Percentiles rank a stretch among this genome's conserved stretches.
Evolutionary conservation across 1,140 invertebrate genomes (phyloP).

Genomic region (Zaprionus kolodkinae): DNA sequence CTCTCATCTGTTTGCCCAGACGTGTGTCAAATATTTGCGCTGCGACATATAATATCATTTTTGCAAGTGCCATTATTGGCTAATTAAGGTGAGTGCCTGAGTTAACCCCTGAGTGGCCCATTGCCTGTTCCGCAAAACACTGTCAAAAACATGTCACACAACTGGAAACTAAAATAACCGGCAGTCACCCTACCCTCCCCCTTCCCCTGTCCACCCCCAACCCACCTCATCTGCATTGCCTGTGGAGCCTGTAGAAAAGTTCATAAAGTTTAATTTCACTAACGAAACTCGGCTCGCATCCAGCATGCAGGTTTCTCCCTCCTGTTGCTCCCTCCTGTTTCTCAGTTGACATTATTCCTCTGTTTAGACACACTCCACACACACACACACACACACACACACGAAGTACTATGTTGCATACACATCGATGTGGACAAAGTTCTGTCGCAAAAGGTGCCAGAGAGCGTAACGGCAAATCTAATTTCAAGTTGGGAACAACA

Average conservation of each 20-base stretch:
- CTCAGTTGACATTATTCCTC: conserved; percentile 63
- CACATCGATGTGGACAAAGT: conserved; percentile 53
- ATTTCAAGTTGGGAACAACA: conserved; percentile 69
- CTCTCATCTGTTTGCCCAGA: background rate
- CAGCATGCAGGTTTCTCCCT: conserved; percentile 31
- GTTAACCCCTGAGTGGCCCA: background rate
- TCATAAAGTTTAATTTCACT: conserved; percentile 64
- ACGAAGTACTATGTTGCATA: no score
- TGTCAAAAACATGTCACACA: conserved; percentile 41
- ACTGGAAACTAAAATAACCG: conserved; percentile 8
- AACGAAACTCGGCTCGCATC: conserved; percentile 56
- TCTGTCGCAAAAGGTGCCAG: conserved; percentile 54
- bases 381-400: no score
- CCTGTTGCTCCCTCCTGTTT: background rate
- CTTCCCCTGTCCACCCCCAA: no score
- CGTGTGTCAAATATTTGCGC: background rate
- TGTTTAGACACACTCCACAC: conserved; percentile 51
- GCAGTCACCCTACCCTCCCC: no score
- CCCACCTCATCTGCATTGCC: background rate
- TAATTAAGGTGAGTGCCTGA: conserved; percentile 10
- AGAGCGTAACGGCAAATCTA: conserved; percentile 71
- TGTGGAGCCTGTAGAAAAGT: conserved; percentile 36
- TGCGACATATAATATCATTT: background rate
- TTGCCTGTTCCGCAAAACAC: background rate
- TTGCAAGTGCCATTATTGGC: conserved; percentile 2